These are phyloP conservation scores for Tenebrio molitor DNA, from an alignment of 1,140 invertebrate species.

Conservation along the genomic window DNA sequence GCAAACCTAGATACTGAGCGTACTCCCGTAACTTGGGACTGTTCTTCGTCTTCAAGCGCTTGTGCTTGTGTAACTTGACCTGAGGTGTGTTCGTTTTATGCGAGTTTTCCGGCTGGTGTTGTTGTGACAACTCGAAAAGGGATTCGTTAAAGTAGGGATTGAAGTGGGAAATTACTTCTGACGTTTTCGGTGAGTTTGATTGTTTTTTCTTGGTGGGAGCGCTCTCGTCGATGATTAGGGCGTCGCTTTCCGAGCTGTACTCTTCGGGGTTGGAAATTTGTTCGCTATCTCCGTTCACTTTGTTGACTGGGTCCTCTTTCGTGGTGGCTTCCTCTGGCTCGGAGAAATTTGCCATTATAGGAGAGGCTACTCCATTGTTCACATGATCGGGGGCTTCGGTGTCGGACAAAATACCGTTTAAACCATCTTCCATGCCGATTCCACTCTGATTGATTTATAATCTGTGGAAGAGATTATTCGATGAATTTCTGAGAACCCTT, in stretches of 20 bases:
- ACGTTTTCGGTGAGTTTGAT: constrained; percentile 44
- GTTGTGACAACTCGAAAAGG: constrained; percentile 63
- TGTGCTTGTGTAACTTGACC: constrained; percentile 29
- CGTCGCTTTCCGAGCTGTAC: constrained; percentile 64
- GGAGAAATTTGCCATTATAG: constrained; percentile 57
- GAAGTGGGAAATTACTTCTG: constrained; percentile 55
- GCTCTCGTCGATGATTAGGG: constrained; percentile 64
- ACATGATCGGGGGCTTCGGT: constrained; percentile 43
- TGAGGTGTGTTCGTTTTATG: constrained; percentile 16
- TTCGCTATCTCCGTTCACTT: constrained; percentile 52
- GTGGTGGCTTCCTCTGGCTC: constrained; percentile 16
- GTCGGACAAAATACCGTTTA: constrained; percentile 52
- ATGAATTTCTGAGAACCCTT: neutral
- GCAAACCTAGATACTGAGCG: constrained; percentile 80
- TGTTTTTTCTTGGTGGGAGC: constrained; percentile 52
- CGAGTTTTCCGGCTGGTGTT: constrained; percentile 35
- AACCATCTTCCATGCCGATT: constrained; percentile 66
- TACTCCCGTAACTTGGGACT: constrained; percentile 72
- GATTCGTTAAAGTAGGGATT: constrained; percentile 65
- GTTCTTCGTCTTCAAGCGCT: constrained; percentile 53
- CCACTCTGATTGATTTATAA: constrained; percentile 27
- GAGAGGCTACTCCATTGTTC: constrained; percentile 55
- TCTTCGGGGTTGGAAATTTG: constrained; percentile 50
- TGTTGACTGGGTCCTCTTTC: constrained; percentile 25
- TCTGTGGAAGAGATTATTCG: neutral